These are phyloP conservation scores for Copidosoma aretas DNA, from an alignment of 2,888 invertebrate genomes.

Conservation along the genomic window DNA sequence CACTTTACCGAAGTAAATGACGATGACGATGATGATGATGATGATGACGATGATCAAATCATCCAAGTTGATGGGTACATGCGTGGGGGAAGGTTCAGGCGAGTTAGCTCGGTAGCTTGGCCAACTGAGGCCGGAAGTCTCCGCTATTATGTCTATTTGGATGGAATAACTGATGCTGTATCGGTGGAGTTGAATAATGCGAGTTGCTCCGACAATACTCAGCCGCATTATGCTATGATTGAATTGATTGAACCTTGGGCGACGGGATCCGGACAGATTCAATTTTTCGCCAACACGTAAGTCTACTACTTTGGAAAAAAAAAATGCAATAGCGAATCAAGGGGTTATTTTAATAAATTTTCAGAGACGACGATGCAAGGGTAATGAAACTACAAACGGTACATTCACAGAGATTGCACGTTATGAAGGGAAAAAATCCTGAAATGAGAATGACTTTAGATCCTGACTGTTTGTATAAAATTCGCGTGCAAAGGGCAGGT, in stretches of 20 bases:
- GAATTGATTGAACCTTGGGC: slow-evolving; percentile 54
- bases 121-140: slow-evolving; percentile 45
- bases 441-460: slow-evolving; percentile 72
- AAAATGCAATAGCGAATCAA: slow-evolving; percentile 19
- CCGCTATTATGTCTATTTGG: slow-evolving; percentile 49
- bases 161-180: slow-evolving; percentile 46
- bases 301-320: slow-evolving; percentile 15
- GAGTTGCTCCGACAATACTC: slow-evolving; percentile 45
- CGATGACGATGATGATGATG: slow-evolving; percentile 35
- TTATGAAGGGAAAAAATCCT: slow-evolving; percentile 55
- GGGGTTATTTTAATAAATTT: slow-evolving; percentile 19
- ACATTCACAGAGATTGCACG: slow-evolving; percentile 29
- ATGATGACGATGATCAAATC: slow-evolving; percentile 42
- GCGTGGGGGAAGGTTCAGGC: slow-evolving; percentile 25
- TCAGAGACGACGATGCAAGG: slow-evolving; percentile 61
- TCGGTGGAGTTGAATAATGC: slow-evolving; percentile 48
- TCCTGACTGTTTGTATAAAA: slow-evolving; percentile 73
- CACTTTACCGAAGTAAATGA: slow-evolving; percentile 29
- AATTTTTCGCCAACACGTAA: slow-evolving; percentile 49
- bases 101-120: slow-evolving; percentile 38
- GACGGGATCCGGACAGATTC: slow-evolving; percentile 47
- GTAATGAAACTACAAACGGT: slow-evolving; percentile 62
- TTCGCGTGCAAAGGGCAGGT: slow-evolving; percentile 60
- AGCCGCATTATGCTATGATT: slow-evolving; percentile 44
- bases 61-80: slow-evolving; percentile 43